Conservation (phyloP, 2,888 invertebrate genomes). For the Chelonus formosanus region DNA sequence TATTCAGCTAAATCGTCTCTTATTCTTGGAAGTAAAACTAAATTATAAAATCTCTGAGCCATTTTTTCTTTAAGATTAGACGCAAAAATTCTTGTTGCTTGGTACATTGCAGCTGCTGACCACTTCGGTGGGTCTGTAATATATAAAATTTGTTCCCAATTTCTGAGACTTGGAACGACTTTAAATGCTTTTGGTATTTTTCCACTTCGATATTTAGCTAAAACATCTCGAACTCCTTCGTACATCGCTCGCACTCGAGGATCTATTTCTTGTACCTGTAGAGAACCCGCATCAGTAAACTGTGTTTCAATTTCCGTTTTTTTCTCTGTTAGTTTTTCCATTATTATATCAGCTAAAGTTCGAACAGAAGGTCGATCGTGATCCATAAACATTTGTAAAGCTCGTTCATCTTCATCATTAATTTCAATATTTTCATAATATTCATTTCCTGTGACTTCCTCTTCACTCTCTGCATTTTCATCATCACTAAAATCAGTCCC, state of each 20-base stretch:
- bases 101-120: constrained; percentile 98
- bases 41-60: constrained; percentile 94
- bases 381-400: constrained; percentile 83
- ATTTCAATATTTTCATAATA: constrained; percentile 80
- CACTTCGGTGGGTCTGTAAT: constrained; percentile 89
- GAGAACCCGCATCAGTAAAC: constrained; percentile 79
- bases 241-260: constrained; percentile 87
- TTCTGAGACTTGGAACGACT: constrained; percentile 88
- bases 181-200: constrained; percentile 99
- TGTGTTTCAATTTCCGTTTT: constrained; percentile 88
- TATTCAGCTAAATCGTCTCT: constrained; percentile 96
- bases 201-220: constrained; percentile 91
- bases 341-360: constrained; percentile 89
- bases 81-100: constrained; percentile 94
- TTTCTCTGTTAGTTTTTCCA: constrained; percentile 92
- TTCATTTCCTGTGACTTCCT: constrained; percentile 69
- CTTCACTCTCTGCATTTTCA: constrained; percentile 64
- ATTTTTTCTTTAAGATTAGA: constrained; percentile 95
- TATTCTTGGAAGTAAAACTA: constrained; percentile 90
- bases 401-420: constrained; percentile 88
- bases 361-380: constrained; percentile 71
- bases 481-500: constrained; percentile 66
- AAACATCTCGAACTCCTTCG: constrained; percentile 86
- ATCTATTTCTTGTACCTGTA: constrained; percentile 85
- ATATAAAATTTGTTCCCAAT: constrained; percentile 93